A percentile compares a stretch with the other conserved stretches of the same genome.
These are phyloP conservation scores for Nematolebias whitei DNA, from an alignment of 2,113 vertebrate species.

Conservation along the genomic window DNA sequence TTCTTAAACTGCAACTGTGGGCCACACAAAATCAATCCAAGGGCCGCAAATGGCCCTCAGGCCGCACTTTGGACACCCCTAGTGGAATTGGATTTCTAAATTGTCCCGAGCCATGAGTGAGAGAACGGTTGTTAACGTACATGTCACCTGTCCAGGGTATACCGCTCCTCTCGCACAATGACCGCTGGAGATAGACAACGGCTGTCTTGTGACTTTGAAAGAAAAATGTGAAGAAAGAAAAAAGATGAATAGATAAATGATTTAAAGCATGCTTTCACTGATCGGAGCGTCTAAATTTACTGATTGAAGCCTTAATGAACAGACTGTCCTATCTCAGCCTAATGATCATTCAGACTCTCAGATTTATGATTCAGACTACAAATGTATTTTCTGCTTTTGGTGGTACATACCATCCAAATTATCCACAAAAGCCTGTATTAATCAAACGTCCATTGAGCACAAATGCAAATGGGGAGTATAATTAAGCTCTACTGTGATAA, in stretches of 20 bases:
- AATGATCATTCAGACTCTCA: constrained; percentile 41
- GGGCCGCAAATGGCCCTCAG: too few species aligned
- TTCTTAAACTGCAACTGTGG: too few species aligned
- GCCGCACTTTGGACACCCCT: too few species aligned
- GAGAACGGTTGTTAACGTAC: too few species aligned
- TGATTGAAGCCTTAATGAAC: constrained; percentile 26
- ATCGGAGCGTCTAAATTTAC: constrained; percentile 40
- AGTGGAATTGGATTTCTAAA: too few species aligned
- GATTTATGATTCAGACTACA: constrained; percentile 42
- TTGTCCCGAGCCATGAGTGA: too few species aligned
- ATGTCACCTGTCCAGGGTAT: too few species aligned
- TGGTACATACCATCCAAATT: constrained; percentile 56
- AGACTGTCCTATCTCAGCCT: constrained; percentile 25
- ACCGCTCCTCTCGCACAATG: too few species aligned
- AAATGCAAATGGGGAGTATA: constrained; percentile 70
- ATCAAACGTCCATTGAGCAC: constrained; percentile 63
- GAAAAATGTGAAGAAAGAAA: too few species aligned
- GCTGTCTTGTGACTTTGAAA: too few species aligned
- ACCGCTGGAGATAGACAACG: too few species aligned
- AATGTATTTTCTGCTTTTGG: constrained; percentile 45
- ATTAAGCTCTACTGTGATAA: constrained; percentile 72
- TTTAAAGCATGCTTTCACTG: constrained; percentile 45
- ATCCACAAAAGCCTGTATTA: constrained; percentile 68
- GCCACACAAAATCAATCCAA: too few species aligned
- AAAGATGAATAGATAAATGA: constrained; percentile 17